Conservation (phyloP, 2,113 vertebrate genomes). For the Myotis brandtii region DNA sequence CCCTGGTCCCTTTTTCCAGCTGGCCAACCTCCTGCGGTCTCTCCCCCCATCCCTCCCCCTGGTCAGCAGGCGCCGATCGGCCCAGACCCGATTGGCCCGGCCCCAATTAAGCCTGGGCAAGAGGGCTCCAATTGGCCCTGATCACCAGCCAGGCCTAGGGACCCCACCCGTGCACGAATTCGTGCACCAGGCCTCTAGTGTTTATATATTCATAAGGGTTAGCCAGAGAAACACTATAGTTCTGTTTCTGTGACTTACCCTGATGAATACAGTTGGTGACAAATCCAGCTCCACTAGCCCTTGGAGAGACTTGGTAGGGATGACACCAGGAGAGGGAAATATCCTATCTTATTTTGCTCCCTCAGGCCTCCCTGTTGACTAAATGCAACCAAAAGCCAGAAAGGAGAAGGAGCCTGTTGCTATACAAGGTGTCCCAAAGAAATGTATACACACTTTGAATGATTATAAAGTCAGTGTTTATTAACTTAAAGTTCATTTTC, state of each 20-base stretch:
- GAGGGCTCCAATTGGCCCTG: too few species aligned
- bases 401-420: not conserved
- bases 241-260: not conserved
- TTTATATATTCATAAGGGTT: not conserved
- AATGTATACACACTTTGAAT: too few species aligned
- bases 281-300: not conserved
- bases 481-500: too few species aligned
- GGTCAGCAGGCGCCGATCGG: too few species aligned
- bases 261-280: not conserved
- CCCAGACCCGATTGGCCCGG: rapidly evolving
- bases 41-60: too few species aligned
- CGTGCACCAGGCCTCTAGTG: too few species aligned
- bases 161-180: too few species aligned
- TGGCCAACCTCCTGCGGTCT: too few species aligned
- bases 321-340: not conserved
- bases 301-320: not conserved
- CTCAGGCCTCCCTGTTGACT: not conserved
- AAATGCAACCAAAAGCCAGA: not conserved
- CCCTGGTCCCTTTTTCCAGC: too few species aligned
- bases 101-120: too few species aligned
- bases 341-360: not conserved
- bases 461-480: too few species aligned
- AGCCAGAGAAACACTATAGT: not conserved
- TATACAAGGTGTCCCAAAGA: not conserved
- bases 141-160: too few species aligned